Evolutionary conservation across 2,113 vertebrate genomes (phyloP).

Genomic region (Macrotis lagotis): DNA sequence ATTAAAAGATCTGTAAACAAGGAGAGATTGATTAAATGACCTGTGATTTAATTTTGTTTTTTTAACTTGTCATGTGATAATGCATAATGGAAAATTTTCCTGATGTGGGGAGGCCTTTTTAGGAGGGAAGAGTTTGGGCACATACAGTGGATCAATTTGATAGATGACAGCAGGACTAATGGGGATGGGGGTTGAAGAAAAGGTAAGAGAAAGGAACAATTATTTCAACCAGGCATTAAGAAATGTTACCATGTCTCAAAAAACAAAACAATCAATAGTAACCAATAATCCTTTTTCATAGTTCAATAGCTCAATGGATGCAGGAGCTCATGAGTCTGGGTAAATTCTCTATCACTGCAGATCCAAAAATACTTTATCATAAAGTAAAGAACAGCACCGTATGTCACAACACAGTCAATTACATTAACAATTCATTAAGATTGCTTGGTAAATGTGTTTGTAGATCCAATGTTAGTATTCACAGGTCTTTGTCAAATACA

Average conservation of each 20-base stretch:
- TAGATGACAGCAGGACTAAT: not conserved
- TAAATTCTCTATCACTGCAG: not conserved
- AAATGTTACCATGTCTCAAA: not conserved
- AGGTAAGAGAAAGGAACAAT: not conserved
- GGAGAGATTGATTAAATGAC: not conserved
- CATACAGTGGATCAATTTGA: not conserved
- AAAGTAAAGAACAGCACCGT: not conserved
- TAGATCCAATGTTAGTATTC: not conserved
- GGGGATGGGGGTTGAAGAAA: not conserved
- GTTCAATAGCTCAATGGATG: not conserved
- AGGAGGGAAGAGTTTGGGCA: not conserved
- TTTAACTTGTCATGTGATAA: not conserved
- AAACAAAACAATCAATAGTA: not conserved
- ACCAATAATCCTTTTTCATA: not conserved
- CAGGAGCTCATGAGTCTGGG: not conserved
- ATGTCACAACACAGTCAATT: not conserved
- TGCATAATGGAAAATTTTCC: not conserved
- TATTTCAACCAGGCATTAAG: not conserved
- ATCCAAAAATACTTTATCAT: not conserved
- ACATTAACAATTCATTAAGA: not conserved
- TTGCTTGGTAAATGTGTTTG: not conserved
- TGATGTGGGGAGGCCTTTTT: not conserved
- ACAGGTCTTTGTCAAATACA: not conserved
- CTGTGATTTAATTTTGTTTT: not conserved
- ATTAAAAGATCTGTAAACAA: not conserved